Evolutionary conservation across 2,113 vertebrate genomes (phyloP).

Genomic region (Orthochromis malagaraziensis): DNA sequence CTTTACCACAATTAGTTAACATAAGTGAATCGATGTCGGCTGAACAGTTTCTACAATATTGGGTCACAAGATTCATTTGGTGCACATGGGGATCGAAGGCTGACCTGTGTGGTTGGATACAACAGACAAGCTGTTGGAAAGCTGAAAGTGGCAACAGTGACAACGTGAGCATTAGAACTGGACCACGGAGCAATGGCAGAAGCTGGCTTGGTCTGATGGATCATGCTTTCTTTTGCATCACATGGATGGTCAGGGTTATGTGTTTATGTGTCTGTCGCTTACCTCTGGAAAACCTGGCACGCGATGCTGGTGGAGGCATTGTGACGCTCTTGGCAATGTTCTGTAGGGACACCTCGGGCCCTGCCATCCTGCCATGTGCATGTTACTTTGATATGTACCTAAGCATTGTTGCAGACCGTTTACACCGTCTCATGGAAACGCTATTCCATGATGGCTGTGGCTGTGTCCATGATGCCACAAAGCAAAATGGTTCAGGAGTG

Average conservation of each 20-base stretch:
- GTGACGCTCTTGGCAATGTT: background rate
- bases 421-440: accelerated
- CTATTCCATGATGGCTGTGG: background rate
- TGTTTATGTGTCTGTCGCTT: background rate
- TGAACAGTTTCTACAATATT: background rate
- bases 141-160: background rate
- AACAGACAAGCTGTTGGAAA: background rate
- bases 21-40: accelerated
- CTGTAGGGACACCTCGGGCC: background rate
- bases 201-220: background rate
- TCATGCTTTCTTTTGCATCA: background rate
- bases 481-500: background rate
- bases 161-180: background rate
- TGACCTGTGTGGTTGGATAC: background rate
- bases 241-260: background rate
- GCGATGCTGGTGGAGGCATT: background rate
- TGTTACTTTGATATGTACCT: background rate
- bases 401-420: background rate
- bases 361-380: background rate
- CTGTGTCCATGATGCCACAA: background rate
- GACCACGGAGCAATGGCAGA: background rate
- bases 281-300: accelerated
- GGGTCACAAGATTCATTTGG: background rate
- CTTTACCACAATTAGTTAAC: background rate
- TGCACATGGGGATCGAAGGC: background rate